These are phyloP conservation scores for Trachelus stipa DNA, from an alignment of 2,888 invertebrate genomes.

Conservation along the genomic window DNA sequence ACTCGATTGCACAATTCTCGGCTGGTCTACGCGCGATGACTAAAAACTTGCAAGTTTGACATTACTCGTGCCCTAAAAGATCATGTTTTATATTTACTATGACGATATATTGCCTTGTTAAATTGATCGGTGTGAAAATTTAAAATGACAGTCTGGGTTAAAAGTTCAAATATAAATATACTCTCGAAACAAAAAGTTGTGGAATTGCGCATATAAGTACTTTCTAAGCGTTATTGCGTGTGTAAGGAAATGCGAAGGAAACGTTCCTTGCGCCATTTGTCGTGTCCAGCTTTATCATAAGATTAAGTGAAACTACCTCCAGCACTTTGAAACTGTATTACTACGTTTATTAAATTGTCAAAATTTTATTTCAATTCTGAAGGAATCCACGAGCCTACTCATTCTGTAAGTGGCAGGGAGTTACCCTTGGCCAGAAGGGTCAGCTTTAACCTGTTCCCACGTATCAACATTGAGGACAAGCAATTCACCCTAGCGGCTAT, in stretches of 20 bases:
- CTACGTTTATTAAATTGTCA: neutral
- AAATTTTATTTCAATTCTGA: constrained; percentile 34
- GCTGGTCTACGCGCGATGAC: neutral
- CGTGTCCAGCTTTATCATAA: neutral
- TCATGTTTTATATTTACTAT: neutral
- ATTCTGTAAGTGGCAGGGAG: constrained; percentile 73
- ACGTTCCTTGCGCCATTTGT: neutral
- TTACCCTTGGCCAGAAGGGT: constrained; percentile 79
- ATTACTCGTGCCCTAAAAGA: neutral
- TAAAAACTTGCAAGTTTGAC: neutral
- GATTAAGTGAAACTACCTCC: neutral
- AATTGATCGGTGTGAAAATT: neutral
- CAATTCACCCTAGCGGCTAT: constrained; percentile 81
- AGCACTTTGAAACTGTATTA: neutral
- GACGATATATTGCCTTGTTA: neutral
- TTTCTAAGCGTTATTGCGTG: neutral
- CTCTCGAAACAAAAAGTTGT: neutral
- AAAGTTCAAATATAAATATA: neutral
- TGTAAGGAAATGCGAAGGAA: neutral
- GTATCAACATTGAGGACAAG: constrained; percentile 77
- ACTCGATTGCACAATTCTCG: neutral
- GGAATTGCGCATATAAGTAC: neutral
- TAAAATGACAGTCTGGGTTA: neutral
- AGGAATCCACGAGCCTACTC: constrained; percentile 77
- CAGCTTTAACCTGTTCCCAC: constrained; percentile 79